Evolutionary conservation across 2,113 vertebrate species (phyloP), one percentile per base, ranked within the genome.

Genomic region (Ginglymostoma cirratum): DNA sequence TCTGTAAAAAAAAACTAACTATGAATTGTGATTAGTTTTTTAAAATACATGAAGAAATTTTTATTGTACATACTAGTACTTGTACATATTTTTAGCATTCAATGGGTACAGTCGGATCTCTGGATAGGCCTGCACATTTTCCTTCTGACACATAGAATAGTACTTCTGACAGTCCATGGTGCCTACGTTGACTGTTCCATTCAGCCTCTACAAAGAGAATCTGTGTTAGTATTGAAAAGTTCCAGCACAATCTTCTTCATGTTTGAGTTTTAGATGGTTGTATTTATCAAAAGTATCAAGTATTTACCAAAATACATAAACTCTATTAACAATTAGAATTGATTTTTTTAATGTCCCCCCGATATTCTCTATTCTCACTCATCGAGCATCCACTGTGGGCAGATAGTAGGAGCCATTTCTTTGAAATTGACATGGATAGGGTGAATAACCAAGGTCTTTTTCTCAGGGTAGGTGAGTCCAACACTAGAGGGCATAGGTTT

Each of bases 141-240:
- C 98, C 96, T 98, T 97, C 96, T 98, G 98, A 97, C 99, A 99
- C 96, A 99, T 98, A 2, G 98, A 98, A 96, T 98, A 98, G 2
- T 99, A 98, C 96, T 97, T 98, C 97, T 99, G 98, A 97, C 99
- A 99, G 96, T 99, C 99, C 66, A 99, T 97, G 0, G 98, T 98
- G 45, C 99, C 99, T 2, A 99, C 99, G 0, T 94, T 97, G 96
- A 99, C 97, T 96, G 99, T 97, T 89, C 98, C 98, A 97, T 83
- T 98, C 96, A 99, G 95, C 96, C 98, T 97, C 99, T 97, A 97
- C 61, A 95, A 55, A 96, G 1, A 96, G 0, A 95, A 70, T 48
- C 69, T 72, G 48, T 19, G 45, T 78, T 69, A 65, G 55, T 66
- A 86, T 17, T 76, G 23, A 87, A 83, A 86, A 61, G 83, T 48